A percentile compares a stretch with the other conserved stretches of the same genome.
Conservation (phyloP, 2,888 invertebrate genomes). For the Amblyjoppa proteus region DNA sequence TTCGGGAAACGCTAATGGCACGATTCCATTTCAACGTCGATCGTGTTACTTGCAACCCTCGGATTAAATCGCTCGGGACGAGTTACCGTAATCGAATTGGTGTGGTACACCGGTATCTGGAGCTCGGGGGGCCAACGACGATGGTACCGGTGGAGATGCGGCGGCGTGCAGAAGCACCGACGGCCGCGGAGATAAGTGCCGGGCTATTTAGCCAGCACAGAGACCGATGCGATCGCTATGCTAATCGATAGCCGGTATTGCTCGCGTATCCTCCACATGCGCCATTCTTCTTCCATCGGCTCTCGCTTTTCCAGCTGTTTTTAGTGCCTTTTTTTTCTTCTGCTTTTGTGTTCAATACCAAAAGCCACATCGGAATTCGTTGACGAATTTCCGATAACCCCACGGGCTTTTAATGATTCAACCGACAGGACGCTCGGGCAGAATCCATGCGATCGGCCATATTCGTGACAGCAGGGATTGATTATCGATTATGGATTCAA, state of each 20-base stretch:
- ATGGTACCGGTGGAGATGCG: slow-evolving; percentile 16
- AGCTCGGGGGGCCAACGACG: slow-evolving; percentile 24
- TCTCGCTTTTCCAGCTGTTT: not conserved
- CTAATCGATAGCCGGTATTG: slow-evolving; percentile 61
- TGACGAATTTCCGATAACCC: slow-evolving; percentile 1
- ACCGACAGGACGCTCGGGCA: not conserved
- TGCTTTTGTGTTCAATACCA: not conserved
- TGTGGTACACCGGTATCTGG: slow-evolving; percentile 46
- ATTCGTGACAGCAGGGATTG: not conserved
- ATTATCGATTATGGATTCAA: not conserved
- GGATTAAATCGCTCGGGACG: slow-evolving; percentile 63
- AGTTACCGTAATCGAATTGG: slow-evolving; percentile 64
- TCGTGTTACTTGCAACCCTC: slow-evolving; percentile 56
- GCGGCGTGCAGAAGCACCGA: slow-evolving; percentile 32
- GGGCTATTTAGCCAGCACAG: slow-evolving; percentile 49
- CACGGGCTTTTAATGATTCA: not conserved
- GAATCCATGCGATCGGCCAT: not conserved
- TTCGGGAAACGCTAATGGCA: slow-evolving; percentile 63
- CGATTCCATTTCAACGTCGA: slow-evolving; percentile 65
- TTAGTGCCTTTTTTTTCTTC: not conserved
- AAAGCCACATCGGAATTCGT: not conserved
- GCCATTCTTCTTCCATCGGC: not conserved
- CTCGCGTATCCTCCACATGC: slow-evolving; percentile 5
- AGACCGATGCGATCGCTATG: slow-evolving; percentile 37
- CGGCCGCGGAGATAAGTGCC: slow-evolving; percentile 45